These are phyloP conservation scores for Caenorhabditis panamensis DNA, from an alignment of 2,888 invertebrate genomes.

Conservation along the genomic window DNA sequence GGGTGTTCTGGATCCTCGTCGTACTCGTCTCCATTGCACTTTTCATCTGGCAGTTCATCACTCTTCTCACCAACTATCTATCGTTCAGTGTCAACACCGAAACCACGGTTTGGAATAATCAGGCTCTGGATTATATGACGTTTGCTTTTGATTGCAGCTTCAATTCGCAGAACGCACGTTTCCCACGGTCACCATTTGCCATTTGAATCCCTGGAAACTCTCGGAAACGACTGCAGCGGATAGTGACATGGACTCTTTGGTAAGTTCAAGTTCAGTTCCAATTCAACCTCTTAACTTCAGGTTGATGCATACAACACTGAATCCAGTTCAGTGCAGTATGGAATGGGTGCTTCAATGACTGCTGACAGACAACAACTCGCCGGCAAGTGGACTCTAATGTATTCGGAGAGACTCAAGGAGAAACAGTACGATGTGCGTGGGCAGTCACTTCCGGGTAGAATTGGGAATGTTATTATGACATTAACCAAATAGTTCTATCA, in stretches of 20 bases:
- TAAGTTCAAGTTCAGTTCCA: conserved; percentile 24
- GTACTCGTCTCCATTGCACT: conserved; percentile 66
- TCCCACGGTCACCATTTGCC: conserved; percentile 80
- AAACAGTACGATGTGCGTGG: conserved; percentile 46
- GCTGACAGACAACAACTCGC: conserved; percentile 65
- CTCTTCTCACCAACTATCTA: conserved; percentile 71
- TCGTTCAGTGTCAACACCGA: conserved; percentile 75
- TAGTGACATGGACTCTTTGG: conserved; percentile 64
- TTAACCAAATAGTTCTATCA: too few relatives aligned
- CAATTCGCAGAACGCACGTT: conserved; percentile 77
- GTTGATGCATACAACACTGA: conserved; percentile 65
- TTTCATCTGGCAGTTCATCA: conserved; percentile 74
- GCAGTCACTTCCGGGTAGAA: not conserved
- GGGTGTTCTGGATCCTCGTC: conserved; percentile 75
- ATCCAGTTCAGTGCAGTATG: conserved; percentile 62
- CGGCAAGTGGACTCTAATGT: conserved; percentile 69
- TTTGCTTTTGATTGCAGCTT: conserved; percentile 65
- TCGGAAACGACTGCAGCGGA: conserved; percentile 43
- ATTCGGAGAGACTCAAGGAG: conserved; percentile 59
- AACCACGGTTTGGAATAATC: conserved; percentile 65
- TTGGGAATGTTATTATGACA: not conserved
- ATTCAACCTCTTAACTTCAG: conserved; percentile 50
- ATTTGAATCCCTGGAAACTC: conserved; percentile 79
- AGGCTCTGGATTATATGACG: not conserved
- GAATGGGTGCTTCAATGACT: conserved; percentile 65